Conservation (phyloP, 1,140 invertebrate species). For the Marisa cornuarietis region DNA sequence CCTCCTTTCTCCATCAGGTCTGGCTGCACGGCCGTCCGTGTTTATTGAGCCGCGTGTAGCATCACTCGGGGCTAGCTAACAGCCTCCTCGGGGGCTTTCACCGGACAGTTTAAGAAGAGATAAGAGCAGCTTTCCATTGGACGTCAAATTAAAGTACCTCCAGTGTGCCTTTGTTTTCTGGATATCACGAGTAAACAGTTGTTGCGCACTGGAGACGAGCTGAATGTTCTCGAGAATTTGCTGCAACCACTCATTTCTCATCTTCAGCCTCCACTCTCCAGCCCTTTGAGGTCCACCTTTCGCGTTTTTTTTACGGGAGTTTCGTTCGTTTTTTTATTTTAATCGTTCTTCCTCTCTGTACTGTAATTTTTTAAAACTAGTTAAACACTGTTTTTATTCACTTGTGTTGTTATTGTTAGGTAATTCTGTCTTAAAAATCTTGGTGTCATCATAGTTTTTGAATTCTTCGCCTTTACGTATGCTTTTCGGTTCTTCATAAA, state of each 20-base stretch:
- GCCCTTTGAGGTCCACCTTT: background rate
- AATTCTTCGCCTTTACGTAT: background rate
- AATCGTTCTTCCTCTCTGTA: background rate
- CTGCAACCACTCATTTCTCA: too few species aligned
- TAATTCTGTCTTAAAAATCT: background rate
- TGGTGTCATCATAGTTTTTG: background rate
- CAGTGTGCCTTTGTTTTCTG: background rate
- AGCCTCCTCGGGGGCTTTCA: background rate
- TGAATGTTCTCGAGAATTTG: too few species aligned
- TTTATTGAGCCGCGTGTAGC: slow-evolving; percentile 2
- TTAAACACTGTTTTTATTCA: too few species aligned
- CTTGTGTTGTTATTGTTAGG: too few species aligned
- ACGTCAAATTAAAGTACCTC: background rate
- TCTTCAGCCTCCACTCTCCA: too few species aligned
- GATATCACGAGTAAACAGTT: slow-evolving; percentile 1
- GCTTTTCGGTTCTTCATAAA: background rate
- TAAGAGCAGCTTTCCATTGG: background rate
- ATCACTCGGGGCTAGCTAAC: background rate
- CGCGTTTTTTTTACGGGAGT: background rate
- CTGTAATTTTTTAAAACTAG: background rate
- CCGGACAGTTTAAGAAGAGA: slow-evolving; percentile 1
- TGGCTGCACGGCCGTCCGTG: background rate
- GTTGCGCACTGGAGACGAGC: background rate
- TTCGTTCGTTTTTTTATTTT: background rate
- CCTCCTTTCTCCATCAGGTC: background rate